These are phyloP conservation scores for Ichneumoninae sp. DNA, from an alignment of 2,888 invertebrate genomes.

Conservation along the genomic window DNA sequence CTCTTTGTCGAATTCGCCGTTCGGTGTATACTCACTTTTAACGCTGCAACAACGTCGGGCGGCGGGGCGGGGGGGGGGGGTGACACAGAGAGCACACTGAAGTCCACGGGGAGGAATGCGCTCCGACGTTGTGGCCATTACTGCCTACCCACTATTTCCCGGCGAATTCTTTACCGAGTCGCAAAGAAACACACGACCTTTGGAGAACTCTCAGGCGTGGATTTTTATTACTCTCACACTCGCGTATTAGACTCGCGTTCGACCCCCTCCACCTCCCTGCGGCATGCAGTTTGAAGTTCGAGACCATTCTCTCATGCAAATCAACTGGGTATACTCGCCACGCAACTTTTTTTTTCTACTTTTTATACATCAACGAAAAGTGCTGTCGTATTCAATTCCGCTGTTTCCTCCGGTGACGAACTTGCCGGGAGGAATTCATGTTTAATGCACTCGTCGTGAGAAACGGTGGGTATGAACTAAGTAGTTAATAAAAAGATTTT, in stretches of 20 bases:
- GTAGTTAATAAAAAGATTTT: too few species aligned
- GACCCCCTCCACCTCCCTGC: neutral
- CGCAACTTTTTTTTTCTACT: neutral
- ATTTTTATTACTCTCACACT: slow-evolving; percentile 43
- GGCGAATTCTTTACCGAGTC: slow-evolving; percentile 41
- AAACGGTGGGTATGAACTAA: neutral
- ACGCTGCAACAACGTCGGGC: slow-evolving; percentile 3
- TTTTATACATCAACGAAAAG: neutral
- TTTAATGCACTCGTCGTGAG: neutral
- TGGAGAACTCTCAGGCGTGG: slow-evolving; percentile 37
- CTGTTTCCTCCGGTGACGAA: neutral
- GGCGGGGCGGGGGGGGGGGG: neutral
- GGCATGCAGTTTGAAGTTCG: slow-evolving; percentile 37
- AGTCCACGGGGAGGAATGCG: slow-evolving; percentile 20
- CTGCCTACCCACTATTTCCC: neutral
- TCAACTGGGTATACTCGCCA: slow-evolving; percentile 25
- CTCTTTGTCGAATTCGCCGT: slow-evolving; percentile 57
- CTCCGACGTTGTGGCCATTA: slow-evolving; percentile 11
- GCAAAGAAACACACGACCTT: slow-evolving; percentile 58
- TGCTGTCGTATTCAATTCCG: neutral
- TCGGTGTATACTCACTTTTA: slow-evolving; percentile 20
- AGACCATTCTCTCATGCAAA: slow-evolving; percentile 49
- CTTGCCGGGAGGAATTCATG: neutral
- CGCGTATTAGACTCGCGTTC: slow-evolving; percentile 26
- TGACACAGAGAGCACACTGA: slow-evolving; percentile 16